Evolutionary conservation across 2,113 vertebrate genomes (phyloP).

Genomic region (Sardina pilchardus): DNA sequence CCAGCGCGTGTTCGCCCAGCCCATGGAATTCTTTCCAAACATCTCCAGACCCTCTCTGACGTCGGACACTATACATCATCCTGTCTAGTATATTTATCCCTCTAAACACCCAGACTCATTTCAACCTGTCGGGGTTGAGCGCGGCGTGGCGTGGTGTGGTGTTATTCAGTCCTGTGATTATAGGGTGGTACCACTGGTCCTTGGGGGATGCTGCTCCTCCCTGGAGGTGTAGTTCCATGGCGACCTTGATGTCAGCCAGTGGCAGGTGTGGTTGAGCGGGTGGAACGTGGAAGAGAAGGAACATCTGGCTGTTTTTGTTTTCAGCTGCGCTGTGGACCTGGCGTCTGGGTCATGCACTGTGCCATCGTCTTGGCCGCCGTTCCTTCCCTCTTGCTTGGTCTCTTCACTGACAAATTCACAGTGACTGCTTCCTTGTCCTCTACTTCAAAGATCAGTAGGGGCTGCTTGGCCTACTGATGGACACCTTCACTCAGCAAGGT

Average conservation of each 20-base stretch:
- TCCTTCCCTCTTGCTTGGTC: background rate
- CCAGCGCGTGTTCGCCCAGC: background rate
- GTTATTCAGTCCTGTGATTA: slow-evolving; percentile 1
- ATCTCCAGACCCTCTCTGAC: background rate
- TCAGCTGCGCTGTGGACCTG: background rate
- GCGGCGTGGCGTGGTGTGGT: background rate
- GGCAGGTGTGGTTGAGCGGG: background rate
- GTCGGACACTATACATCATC: background rate
- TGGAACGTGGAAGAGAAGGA: background rate
- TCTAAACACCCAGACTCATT: background rate
- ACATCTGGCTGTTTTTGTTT: background rate
- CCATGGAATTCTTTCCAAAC: background rate
- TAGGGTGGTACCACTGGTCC: background rate
- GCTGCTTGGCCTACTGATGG: background rate
- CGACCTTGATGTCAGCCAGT: background rate
- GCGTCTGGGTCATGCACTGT: background rate
- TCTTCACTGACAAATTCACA: background rate
- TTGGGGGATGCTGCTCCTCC: background rate
- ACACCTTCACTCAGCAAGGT: background rate
- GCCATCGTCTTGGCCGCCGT: background rate
- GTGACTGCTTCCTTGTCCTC: background rate
- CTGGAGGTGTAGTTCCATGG: background rate
- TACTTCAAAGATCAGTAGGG: background rate
- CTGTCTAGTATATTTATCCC: background rate
- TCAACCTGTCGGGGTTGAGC: background rate